phyloP scores from a whole-genome alignment of 92 coral and sea anemone genomes.

The Epizoanthus illoricatus region DNA sequence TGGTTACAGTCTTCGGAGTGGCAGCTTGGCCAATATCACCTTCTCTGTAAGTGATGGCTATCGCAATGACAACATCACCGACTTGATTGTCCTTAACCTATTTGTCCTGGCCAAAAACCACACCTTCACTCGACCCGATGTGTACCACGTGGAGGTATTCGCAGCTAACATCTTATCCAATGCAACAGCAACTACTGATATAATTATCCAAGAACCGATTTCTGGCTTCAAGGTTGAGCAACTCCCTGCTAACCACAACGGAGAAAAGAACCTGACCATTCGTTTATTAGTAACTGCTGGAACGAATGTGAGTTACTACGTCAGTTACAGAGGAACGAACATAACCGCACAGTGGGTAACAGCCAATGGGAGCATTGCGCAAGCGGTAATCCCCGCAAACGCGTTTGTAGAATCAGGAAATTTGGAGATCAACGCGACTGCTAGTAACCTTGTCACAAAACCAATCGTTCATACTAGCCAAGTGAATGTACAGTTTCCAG shows the following conservation, averaged over 20 bases:
- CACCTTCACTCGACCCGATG: conserved; percentile 4
- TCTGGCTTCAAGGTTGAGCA: not conserved
- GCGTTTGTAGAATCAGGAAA: conserved; percentile 5
- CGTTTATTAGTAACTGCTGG: conserved; percentile 5
- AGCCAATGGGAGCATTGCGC: conserved; percentile 12
- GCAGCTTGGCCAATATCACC: conserved; percentile 25
- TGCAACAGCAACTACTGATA: conserved; percentile 5
- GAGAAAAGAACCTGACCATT: conserved; percentile 12
- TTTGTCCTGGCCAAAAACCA: conserved; percentile 22
- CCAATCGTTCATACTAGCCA: not conserved
- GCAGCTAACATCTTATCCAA: conserved; percentile 24
- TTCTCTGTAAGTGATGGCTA: conserved; percentile 16
- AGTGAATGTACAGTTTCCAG: not conserved
- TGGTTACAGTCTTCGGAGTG: conserved; percentile 16
- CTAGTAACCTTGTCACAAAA: conserved; percentile 8
- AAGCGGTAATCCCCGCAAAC: conserved; percentile 5
- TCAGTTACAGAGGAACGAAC: not conserved
- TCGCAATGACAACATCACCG: conserved; percentile 9
- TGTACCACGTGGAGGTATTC: conserved; percentile 5
- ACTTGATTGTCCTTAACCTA: not conserved
- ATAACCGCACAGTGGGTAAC: conserved; percentile 18
- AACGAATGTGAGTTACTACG: conserved; percentile 21
- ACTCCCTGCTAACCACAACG: conserved; percentile 6
- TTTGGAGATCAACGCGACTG: conserved; percentile 6
- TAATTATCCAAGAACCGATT: conserved; percentile 1